phyloP scores from a whole-genome alignment of 2,888 invertebrate species.

The Limnephilus auricula region DNA sequence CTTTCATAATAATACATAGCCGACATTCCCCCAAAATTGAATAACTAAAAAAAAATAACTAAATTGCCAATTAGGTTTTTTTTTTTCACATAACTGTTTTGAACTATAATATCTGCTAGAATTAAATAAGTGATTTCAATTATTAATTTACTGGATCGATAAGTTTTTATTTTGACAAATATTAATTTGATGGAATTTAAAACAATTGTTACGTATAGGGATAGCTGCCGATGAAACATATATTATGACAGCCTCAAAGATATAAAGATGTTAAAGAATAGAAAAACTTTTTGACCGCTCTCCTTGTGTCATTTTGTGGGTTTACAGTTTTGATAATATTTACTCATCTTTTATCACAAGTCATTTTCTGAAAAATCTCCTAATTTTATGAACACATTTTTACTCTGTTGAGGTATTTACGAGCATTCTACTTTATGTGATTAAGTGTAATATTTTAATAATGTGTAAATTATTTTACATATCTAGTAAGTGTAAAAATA shows the following conservation, averaged over 20 bases:
- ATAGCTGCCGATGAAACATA: too few species aligned
- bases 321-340: background rate
- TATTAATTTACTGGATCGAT: too few species aligned
- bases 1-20: background rate
- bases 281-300: background rate
- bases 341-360: background rate
- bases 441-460: background rate
- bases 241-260: too few species aligned
- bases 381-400: background rate
- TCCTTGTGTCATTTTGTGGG: background rate
- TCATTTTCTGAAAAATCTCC: background rate
- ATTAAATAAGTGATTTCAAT: too few species aligned
- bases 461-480: background rate
- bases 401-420: background rate
- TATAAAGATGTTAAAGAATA: background rate
- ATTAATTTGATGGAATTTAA: too few species aligned
- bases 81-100: too few species aligned
- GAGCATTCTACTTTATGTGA: background rate
- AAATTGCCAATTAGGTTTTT: too few species aligned
- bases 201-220: too few species aligned
- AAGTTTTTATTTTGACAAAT: too few species aligned
- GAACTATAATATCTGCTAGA: too few species aligned
- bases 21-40: background rate
- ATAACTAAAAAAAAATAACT: too few species aligned
- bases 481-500: background rate